Evolutionary conservation across 1,140 invertebrate species (phyloP).

Genomic region (Drosophila neocordata): DNA sequence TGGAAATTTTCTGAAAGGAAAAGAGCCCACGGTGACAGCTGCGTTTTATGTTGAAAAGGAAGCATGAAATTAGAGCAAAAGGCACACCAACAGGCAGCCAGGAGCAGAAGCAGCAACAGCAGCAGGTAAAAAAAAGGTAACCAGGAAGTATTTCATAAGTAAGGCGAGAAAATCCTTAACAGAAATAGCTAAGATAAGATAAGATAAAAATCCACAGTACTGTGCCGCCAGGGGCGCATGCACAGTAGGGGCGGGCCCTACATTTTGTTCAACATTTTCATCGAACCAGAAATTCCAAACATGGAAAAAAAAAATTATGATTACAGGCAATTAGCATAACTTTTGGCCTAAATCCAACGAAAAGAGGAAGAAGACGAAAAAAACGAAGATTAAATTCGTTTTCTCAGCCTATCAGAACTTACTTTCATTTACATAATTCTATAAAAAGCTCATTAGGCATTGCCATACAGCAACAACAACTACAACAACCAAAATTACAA

Average conservation of each 20-base stretch:
- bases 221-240: conserved; percentile 4
- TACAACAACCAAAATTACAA: conserved; percentile 23
- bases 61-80: conserved; percentile 11
- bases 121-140: conserved; percentile 5
- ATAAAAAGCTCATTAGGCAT: conserved; percentile 71
- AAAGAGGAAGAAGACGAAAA: neutral
- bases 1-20: conserved; percentile 2
- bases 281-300: conserved; percentile 31
- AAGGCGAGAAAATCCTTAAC: conserved; percentile 10
- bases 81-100: neutral
- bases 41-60: conserved; percentile 8
- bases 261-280: conserved; percentile 59
- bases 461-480: conserved; percentile 26
- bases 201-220: neutral
- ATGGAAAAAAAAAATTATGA: neutral
- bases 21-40: conserved; percentile 7
- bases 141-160: conserved; percentile 64
- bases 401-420: conserved; percentile 58
- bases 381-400: conserved; percentile 1
- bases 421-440: conserved; percentile 70
- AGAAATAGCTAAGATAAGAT: neutral
- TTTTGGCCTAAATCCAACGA: conserved; percentile 16
- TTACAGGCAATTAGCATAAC: conserved; percentile 68
- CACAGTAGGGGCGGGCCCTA: neutral
- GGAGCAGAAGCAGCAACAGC: conserved; percentile 6